Evolutionary conservation across 1,140 invertebrate species (phyloP), one percentile per base, ranked within the genome.

Genomic region (Drosophila pruinosa): DNA sequence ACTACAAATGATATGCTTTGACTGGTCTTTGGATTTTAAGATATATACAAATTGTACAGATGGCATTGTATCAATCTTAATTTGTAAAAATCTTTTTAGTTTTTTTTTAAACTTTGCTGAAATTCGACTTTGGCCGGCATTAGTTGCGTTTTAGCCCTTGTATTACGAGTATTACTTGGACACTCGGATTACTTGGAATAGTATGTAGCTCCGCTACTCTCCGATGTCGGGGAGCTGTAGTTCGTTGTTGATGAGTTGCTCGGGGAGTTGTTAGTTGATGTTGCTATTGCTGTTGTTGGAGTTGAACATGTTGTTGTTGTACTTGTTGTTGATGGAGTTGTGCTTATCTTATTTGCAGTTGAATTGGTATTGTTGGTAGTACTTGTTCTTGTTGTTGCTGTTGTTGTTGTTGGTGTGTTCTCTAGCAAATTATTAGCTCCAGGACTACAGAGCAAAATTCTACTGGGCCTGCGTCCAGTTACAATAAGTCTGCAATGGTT

Each of bases 391-490:
- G 54, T 48, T 47, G 34, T 57, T 53, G 54, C 58, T 45, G 57
- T 59, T 53, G 54, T 57, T 54, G 65, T 38, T 43, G 68, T 63
- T 64, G 50, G 67, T 57, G 62, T 59, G 57, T 79, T 71, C 50
- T 74, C 80, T 78, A 89, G 74, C 38, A 81, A 81, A 65, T 70
- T 85, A 70, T 63, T 74, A 69, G 82, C 70, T 78, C 78, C 81
- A 41, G 90, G 81, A 78, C 78, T 91, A 78, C 78, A 77, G 72
- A 89, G 83, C 64, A 91, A 78, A 67, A 91, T 69, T 89, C 76
- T 88, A 91, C 90, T 91, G 45, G 90, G 90, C 56, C 90, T 89
- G 73, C 90, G 90, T 75, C 90, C 90, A 69, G 88, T 91, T 58
- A 79, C 72, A 74, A 91, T 77, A 24, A 91, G 90, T 80, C 90